Base-by-base conservation (phyloP, 2,888 invertebrate species). In the Pecten maximus region DNA sequence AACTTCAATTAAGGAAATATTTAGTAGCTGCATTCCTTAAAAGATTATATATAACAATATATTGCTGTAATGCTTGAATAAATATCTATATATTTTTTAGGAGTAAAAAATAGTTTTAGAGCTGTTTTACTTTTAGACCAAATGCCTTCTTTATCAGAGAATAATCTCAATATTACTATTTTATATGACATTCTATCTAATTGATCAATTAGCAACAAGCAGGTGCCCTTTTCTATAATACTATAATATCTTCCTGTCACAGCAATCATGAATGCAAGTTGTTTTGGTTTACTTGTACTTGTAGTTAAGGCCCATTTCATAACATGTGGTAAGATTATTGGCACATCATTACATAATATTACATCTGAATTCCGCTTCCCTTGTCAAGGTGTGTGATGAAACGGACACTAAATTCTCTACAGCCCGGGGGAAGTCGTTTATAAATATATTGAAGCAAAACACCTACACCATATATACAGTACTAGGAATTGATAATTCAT, bases 341-440 rank as follows among this genome's bases (percentile, higher is more conserved):
- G 35, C 74, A 74, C 74, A 35, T 35, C 16, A 74, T 74, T 74
- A 74, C 74, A 74, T 74, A 74, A 74, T 74, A 23, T 74, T 74
- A 60, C 6, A 74, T 74, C 74, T 74, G 28, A 23, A 28, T 74
- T 74, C 16, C 74, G 19, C 6, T 74, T 35, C 15, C 35, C 74
- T 23, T 35, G 74, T 74, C 35, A 74, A 28, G 74, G 8, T 35
- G 10, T 74, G 3, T 74, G 74, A 74, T 6, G 74, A 74, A 35
- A 74, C 3, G 60, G 60, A 60, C 74, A 28, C 74, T 6, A 23
- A 74, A 74, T 74, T 35, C 1, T 35, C 15, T 15, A 74, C 74
- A 35, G 12, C 74, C 74, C 28, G 0, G 74, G 35, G 74, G 74
- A 28, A 74, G 12, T 44, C 44, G 44, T 44, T 44, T 10, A 12